Base-by-base conservation (phyloP, 2,797 vertebrate species). In the Psittacula echo region DNA sequence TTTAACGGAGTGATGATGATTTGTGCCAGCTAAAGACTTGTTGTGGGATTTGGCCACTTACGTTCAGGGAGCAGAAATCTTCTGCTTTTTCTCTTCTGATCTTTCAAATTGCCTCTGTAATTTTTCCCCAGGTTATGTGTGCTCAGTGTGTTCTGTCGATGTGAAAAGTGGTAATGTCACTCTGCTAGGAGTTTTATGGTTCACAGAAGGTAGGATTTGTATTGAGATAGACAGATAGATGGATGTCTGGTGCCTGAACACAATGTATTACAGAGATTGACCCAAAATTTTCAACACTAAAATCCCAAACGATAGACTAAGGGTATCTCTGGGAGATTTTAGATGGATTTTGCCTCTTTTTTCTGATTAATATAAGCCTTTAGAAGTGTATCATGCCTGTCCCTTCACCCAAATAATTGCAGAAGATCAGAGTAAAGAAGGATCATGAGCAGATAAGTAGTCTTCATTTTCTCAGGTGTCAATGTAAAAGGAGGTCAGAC, bases 181-280 rank as follows among this genome's bases (percentile, higher is more conserved):
- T 93, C 82, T 78, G 80, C 67, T 54, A 83, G 83, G 76, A 88
- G 81, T 84, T 97, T 96, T 95, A 94, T 94, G 84, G 94, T 95
- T 93, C 93, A 95, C 80, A 88, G 93, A 94, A 94, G 68, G 74
- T 65, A 90, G 67, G 80, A 90, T 95, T 94, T 96, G 85, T 96
- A 91, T 95, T 90, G 77, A 95, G 91, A 90, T 2, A 91, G 92
- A 95, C 92, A 94, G 89, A 89, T 91, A 94, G 89, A 91, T 85
- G 79, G 65, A 93, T 94, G 77, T 72, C 54, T 95, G 89, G 54
- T 94, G 66, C 50, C 91, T 91, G 92, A 91, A 88, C 82, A 88
- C 71, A 93, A 86, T 3, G 0, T 89, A 81, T 92, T 92, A 81
- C 67, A 93, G 51, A 86, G 73, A 89, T 91, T 94, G 89, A 96